Conservation (phyloP, 2,797 vertebrate species). For the Phaenicophaeus curvirostris region DNA sequence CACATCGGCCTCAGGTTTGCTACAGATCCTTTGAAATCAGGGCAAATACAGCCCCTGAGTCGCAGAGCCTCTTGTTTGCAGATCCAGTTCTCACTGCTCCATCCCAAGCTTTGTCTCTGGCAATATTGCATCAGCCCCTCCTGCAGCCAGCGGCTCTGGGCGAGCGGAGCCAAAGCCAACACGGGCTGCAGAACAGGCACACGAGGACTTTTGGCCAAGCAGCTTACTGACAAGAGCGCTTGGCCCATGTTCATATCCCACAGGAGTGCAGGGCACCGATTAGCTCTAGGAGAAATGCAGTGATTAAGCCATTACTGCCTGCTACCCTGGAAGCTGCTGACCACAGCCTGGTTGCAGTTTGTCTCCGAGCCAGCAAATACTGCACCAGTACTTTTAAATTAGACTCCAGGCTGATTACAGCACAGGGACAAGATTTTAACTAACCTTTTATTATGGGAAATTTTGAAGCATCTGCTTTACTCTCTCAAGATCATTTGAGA, state of each 20-base stretch:
- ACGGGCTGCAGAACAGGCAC: neutral
- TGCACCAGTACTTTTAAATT: neutral
- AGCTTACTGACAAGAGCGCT: neutral
- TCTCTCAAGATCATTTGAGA: conserved; percentile 43
- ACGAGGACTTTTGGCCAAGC: neutral
- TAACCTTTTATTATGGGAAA: conserved; percentile 35
- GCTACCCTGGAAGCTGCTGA: neutral
- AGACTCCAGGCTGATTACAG: conserved; percentile 14
- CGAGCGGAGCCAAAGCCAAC: neutral
- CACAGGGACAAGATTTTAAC: conserved; percentile 1
- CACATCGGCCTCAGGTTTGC: neutral
- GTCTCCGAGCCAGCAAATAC: neutral
- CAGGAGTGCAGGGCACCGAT: neutral
- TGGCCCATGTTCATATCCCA: neutral
- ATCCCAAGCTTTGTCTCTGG: neutral
- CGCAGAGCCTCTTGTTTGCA: neutral
- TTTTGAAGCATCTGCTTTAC: conserved; percentile 21
- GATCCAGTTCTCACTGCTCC: neutral
- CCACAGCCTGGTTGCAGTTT: neutral
- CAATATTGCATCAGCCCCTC: conserved; percentile 17
- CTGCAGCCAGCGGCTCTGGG: neutral
- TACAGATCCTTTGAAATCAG: neutral
- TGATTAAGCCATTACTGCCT: neutral
- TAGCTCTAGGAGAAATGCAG: neutral
- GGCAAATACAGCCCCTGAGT: neutral